A percentile compares a stretch with the other conserved stretches of the same genome.
phyloP scores from a whole-genome alignment of 2,113 vertebrate species.

The Scalopus aquaticus region DNA sequence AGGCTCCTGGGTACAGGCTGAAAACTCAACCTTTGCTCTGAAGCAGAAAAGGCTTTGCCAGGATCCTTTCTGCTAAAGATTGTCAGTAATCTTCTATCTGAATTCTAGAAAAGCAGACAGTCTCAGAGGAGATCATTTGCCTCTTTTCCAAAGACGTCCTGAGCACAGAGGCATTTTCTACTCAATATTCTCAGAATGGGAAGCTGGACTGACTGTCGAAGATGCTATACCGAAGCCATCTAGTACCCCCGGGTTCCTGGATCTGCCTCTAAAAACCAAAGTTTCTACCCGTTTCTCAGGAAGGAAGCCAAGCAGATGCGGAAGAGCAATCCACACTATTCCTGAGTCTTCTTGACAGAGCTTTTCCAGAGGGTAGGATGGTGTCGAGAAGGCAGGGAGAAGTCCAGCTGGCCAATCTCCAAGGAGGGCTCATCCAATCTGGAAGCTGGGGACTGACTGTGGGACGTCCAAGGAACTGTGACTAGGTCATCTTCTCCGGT shows the following conservation, averaged over 20 bases:
- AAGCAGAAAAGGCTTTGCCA: conserved; percentile 4
- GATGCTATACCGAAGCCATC: neutral
- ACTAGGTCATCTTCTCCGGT: neutral
- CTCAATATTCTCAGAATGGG: neutral
- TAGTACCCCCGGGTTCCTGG: neutral
- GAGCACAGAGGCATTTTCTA: neutral
- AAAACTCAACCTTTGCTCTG: neutral
- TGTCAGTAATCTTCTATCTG: neutral
- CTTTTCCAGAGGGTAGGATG: neutral
- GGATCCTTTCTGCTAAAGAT: neutral
- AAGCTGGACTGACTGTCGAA: conserved; percentile 31
- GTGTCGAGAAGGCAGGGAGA: neutral
- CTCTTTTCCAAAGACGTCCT: neutral
- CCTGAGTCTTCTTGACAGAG: neutral
- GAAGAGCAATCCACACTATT: neutral
- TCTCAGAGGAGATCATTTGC: neutral
- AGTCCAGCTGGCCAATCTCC: neutral
- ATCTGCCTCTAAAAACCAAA: neutral
- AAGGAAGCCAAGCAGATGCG: neutral
- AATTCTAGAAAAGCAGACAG: conserved; percentile 28
- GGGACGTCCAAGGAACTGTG: neutral
- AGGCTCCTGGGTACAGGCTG: neutral
- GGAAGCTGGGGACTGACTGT: neutral
- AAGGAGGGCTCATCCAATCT: neutral
- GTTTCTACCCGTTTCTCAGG: neutral